A percentile compares a stretch with the other conserved stretches of the same genome.
These are phyloP conservation scores for Phoxinus dragarum DNA, from an alignment of 2,797 vertebrate species.

Conservation along the genomic window DNA sequence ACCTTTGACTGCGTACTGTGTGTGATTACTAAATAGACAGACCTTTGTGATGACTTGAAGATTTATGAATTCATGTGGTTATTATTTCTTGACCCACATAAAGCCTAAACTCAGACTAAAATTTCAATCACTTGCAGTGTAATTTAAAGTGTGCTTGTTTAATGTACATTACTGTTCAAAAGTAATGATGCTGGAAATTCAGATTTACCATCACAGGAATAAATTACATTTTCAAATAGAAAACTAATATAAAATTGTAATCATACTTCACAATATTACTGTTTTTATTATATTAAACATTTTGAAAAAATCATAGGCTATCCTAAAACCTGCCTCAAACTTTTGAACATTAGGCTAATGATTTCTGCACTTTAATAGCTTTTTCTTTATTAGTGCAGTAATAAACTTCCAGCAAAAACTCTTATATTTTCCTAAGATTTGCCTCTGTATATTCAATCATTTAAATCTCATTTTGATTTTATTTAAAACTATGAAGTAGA, in stretches of 20 bases:
- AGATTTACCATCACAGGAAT: not conserved
- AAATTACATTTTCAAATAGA: not conserved
- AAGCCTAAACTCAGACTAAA: not conserved
- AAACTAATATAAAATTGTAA: not conserved
- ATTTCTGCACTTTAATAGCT: not conserved
- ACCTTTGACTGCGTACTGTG: slow-evolving; percentile 67
- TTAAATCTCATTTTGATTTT: not conserved
- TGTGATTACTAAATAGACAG: slow-evolving; percentile 32
- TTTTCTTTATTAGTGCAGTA: not conserved
- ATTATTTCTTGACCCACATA: not conserved
- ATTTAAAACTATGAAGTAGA: not conserved
- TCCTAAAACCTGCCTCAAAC: not conserved
- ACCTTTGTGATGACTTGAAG: slow-evolving; percentile 64
- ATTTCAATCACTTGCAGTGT: not conserved
- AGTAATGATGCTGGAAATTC: not conserved
- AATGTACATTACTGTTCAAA: not conserved
- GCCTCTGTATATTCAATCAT: too few relatives aligned
- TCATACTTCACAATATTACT: not conserved
- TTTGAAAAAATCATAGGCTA: not conserved
- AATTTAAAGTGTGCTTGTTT: not conserved
- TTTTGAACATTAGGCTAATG: not conserved
- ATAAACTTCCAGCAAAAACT: not conserved
- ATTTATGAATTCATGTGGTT: not conserved
- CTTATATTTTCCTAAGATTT: not conserved
- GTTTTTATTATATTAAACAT: not conserved